phyloP scores from a whole-genome alignment of 2,888 invertebrate genomes.

The Acanthoscelides obtectus region DNA sequence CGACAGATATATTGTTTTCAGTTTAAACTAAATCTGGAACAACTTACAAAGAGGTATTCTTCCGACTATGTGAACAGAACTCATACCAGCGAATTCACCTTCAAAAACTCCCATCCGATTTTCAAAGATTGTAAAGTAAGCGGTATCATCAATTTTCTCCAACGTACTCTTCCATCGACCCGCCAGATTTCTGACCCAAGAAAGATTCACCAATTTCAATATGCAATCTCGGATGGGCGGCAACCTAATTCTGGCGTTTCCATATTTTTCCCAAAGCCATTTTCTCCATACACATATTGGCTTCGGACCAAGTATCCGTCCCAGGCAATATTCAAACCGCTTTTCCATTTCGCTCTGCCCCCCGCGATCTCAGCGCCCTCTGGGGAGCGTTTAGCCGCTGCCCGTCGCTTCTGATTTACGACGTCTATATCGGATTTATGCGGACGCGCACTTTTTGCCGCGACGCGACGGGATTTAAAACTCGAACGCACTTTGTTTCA shows the following conservation, averaged over 20 bases:
- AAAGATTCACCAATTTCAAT: constrained; percentile 23
- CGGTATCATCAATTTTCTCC: neutral
- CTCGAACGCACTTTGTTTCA: neutral
- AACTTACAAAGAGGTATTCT: too few relatives aligned
- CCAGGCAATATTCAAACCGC: constrained; percentile 36
- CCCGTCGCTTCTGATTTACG: constrained; percentile 21
- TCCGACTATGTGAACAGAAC: too few relatives aligned
- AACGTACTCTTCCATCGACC: neutral
- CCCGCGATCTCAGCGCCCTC: neutral
- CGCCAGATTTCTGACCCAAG: constrained; percentile 6
- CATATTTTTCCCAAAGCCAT: constrained; percentile 35
- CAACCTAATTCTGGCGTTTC: constrained; percentile 39
- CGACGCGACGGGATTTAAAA: constrained; percentile 7
- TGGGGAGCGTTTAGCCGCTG: constrained; percentile 19
- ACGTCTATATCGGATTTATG: neutral
- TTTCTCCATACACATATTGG: constrained; percentile 45
- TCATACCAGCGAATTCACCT: neutral
- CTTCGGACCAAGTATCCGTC: constrained; percentile 33
- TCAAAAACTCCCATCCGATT: neutral
- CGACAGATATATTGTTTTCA: too few relatives aligned
- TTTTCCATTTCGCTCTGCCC: constrained; percentile 25
- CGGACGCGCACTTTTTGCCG: constrained; percentile 4
- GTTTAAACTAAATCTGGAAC: too few relatives aligned
- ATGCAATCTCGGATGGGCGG: constrained; percentile 42
- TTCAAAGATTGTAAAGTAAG: neutral